Evolutionary conservation across 2,888 invertebrate species (phyloP), one percentile per base, ranked within the genome.

Genomic region (Leucophora obtusa): DNA sequence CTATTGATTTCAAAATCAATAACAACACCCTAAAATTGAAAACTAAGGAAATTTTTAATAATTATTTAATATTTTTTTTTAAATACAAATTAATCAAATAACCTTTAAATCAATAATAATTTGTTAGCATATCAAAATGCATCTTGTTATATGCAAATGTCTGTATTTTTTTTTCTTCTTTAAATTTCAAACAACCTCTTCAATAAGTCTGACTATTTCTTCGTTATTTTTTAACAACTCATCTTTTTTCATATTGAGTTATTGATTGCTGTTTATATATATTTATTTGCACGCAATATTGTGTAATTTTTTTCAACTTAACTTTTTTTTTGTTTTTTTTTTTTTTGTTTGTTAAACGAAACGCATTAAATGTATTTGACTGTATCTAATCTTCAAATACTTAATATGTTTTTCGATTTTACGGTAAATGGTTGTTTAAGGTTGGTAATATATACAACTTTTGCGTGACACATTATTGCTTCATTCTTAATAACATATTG

Each of bases 261-360:
- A 70, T 79, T 66, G 63, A 63, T 72, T 65, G 73, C 70, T 80
- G 7, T 56, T 62, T 56, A 0, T 35, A 70, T 68, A 75, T 56
- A 70, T 77, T 70, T 70, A 53, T 59, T 56, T 77, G 81, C 81
- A 81, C 77, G 81, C 70, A 81, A 81, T 66, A 74, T 81, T 81
- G 51, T 51, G 76, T 47, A 81, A 77, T 56, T 43, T 71, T 59
- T 1, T 47, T 47, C 43, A 47, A 47, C 11, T 58, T 62, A 65
- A 53, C 35, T n/a, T n/a, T n/a, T n/a, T n/a, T n/a, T n/a, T n/a
- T n/a, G 24, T 2, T 21, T n/a, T 18, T 38, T 38, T 38, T 33
- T 28, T 21, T 11, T 14, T 38, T 28, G 24, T 56, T 28, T 56
- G 10, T 6, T 6, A 24, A 56, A 28, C 56, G 17, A 24, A 56